These are phyloP conservation scores for Drosophila takahashii DNA, from an alignment of 1,140 invertebrate genomes.

Conservation along the genomic window DNA sequence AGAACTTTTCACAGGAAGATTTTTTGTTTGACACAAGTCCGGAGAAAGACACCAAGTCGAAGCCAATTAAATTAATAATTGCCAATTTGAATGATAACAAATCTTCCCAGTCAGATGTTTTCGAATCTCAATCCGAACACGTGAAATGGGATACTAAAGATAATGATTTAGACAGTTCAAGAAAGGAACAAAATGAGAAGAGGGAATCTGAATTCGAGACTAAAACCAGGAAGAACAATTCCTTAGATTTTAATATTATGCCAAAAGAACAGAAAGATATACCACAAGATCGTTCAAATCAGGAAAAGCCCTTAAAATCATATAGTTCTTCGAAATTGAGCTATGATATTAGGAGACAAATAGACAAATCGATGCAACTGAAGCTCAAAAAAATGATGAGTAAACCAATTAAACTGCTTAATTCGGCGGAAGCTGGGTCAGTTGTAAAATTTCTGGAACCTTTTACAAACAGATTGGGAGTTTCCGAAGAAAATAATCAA, in stretches of 20 bases:
- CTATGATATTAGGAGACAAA: neutral
- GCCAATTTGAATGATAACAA: neutral
- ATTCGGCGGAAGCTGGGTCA: neutral
- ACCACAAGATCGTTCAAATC: neutral
- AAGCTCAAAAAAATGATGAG: conserved; percentile 42
- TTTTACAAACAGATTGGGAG: neutral
- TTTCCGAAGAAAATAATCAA: neutral
- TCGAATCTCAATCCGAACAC: neutral
- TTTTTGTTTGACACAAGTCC: neutral
- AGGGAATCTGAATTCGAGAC: no score
- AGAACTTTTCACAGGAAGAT: neutral
- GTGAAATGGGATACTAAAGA: neutral
- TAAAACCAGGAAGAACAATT: neutral
- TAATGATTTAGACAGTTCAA: neutral
- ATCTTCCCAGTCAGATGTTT: neutral
- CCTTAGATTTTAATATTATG: neutral
- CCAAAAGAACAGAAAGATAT: neutral
- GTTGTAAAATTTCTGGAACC: neutral
- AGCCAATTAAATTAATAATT: neutral
- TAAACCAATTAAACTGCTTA: conserved; percentile 44
- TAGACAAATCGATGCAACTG: neutral
- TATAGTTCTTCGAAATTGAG: neutral
- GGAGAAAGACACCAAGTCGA: neutral
- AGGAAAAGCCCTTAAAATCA: neutral
- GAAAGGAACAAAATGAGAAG: no score